phyloP scores from a whole-genome alignment of 1,140 invertebrate species.

The Trichonephila inaurata region DNA sequence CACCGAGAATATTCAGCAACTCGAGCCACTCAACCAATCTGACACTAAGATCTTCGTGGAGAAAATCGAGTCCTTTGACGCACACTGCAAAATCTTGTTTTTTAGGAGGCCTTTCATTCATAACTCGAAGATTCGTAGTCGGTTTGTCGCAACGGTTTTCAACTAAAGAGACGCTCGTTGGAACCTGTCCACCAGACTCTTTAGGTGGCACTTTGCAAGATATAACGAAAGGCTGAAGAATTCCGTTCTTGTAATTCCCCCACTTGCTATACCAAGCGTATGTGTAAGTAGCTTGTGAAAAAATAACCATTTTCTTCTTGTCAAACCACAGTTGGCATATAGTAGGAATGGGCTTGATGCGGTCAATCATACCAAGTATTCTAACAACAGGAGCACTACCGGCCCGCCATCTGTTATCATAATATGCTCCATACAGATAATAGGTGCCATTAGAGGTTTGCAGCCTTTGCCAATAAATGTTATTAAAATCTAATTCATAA shows the following conservation, averaged over 20 bases:
- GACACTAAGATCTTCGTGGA: slow-evolving; percentile 94
- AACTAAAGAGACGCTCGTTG: slow-evolving; percentile 92
- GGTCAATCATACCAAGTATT: slow-evolving; percentile 94
- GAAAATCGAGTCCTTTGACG: slow-evolving; percentile 95
- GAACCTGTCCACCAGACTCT: slow-evolving; percentile 83
- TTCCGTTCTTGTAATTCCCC: slow-evolving; percentile 95
- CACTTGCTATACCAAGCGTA: slow-evolving; percentile 97
- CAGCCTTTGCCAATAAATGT: slow-evolving; percentile 93
- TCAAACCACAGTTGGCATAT: slow-evolving; percentile 96
- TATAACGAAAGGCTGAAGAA: slow-evolving; percentile 94
- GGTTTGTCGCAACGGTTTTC: slow-evolving; percentile 91
- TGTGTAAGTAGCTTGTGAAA: slow-evolving; percentile 89
- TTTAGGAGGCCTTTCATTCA: slow-evolving; percentile 85
- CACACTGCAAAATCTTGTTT: slow-evolving; percentile 95
- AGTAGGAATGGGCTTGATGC: slow-evolving; percentile 90
- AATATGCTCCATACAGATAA: slow-evolving; percentile 93
- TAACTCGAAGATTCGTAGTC: slow-evolving; percentile 92
- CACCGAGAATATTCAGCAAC: slow-evolving; percentile 90
- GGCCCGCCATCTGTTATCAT: slow-evolving; percentile 89
- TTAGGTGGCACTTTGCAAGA: slow-evolving; percentile 89
- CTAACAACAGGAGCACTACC: slow-evolving; percentile 89
- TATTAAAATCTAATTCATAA: slow-evolving; percentile 89
- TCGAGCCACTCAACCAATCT: slow-evolving; percentile 97
- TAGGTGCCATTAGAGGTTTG: slow-evolving; percentile 91
- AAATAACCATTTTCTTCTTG: slow-evolving; percentile 88